Evolutionary conservation across 92 coral and sea anemone genomes (phyloP), one percentile per base, ranked within the genome.

Genomic region (Phymanthus crucifer): DNA sequence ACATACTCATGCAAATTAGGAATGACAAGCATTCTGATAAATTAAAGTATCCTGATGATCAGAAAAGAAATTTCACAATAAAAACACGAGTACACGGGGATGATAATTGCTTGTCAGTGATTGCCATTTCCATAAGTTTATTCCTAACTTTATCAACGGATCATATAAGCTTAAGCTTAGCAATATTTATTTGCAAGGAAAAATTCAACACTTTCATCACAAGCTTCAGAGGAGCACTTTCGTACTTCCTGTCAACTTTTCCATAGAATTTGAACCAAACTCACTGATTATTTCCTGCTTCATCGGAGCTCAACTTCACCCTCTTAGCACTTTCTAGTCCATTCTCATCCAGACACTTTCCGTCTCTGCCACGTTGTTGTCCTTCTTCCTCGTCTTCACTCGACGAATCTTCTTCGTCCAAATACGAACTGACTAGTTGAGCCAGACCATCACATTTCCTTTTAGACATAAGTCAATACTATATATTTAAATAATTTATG

Each of bases 381-480:
- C 16, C 2, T 23, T 74, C 58, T 48, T 19, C 58, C 8, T n/a
- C 32, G 26, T 64, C 56, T 35, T 19, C 32, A 36, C 26, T 71
- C 40, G n/a, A 58, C 66, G 80, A 54, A 13, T 77, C 80, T 33
- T 61, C 72, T 23, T 77, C 73, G 35, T 77, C 57, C 26, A 61
- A 37, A 40, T 77, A 77, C 37, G 81, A 36, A 40, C 75, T 64
- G 23, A 38, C 46, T 29, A 77, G 40, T 23, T 61, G 81, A 11
- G 81, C 72, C 68, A 77, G 47, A 40, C 36, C 81, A 38, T 35
- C 72, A 37, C 17, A 23, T 54, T 77, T 77, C 40, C 81, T 77
- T 61, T 77, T 77, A 26, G 81, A 64, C 81, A 77, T 77, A n/a
- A 71, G 75, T 19, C 10, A 35, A 23, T 26, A 5, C 48, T 77